Evolutionary conservation across 2,113 vertebrate species (phyloP), one percentile per base, ranked within the genome.

Genomic region (Strix uralensis): DNA sequence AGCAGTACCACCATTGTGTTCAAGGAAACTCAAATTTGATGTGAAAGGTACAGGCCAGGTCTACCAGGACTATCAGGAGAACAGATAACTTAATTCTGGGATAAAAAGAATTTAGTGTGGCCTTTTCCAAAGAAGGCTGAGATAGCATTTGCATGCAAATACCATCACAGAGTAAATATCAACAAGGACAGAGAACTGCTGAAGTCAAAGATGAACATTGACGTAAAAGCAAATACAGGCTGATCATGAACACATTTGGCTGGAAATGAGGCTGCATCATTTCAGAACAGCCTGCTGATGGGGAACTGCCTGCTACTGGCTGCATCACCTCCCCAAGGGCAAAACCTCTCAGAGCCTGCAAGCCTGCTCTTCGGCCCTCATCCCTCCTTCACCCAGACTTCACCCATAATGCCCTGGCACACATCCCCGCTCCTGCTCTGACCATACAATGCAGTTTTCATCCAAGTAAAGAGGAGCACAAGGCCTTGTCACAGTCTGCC

Each of bases 381-480:
- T 15, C 11, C 25, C 30, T 49, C 52, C 18, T 19, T 23, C 29
- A 27, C 16, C 10, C 40, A 26, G 26, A 5, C 32, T 18, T 46
- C 44, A 46, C 44, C 17, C 25, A 16, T 15, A 10, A 15, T 17
- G 5, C 54, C 18, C 17, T 47, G 11, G 70, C 70, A 55, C 1
- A 1, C 34, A 21, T 16, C 34, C 49, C 70, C 1, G 2, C 71
- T 47, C 42, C 52, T 7, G 22, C 23, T 55, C 29, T 9, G 46
- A 59, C 54, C 11, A 0, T 40, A 7, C 25, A 9, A 30, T 2
- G 9, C 3, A 0, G 25, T 36, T 51, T 49, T 36, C 44, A 36
- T 32, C 11, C 58, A 25, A 26, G 42, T 5, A 5, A 21, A 30
- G 16, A 20, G 30, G 11, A 65, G 51, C 17, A 32, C 17, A 46